Percentiles rank a stretch among this genome's conserved stretches.
Evolutionary conservation across 2,797 vertebrate genomes (phyloP).

Genomic region (Mormyrops attenuatus): DNA sequence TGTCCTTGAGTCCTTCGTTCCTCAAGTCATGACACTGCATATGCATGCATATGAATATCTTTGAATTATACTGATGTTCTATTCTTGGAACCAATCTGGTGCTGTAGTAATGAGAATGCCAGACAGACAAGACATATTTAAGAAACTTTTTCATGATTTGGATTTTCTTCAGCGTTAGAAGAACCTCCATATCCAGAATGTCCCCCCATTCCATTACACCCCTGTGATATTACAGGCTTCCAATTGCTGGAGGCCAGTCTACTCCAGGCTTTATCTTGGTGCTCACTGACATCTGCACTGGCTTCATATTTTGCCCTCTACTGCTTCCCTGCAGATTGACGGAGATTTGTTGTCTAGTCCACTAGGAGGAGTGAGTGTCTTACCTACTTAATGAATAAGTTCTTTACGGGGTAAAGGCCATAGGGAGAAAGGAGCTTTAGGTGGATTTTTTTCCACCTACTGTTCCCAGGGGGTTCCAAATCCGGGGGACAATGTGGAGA

Average conservation of each 20-base stretch:
- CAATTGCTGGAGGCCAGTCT: neutral
- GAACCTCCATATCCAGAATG: neutral
- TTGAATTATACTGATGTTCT: neutral
- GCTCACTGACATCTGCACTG: neutral
- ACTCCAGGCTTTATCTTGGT: neutral
- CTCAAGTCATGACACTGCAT: neutral
- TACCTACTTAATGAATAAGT: neutral
- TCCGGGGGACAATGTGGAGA: neutral
- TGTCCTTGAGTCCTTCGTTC: neutral
- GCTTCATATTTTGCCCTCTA: neutral
- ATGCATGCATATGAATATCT: neutral
- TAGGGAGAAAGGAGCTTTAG: neutral
- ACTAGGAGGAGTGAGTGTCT: neutral
- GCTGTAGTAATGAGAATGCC: neutral
- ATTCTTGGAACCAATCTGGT: neutral
- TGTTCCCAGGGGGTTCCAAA: neutral
- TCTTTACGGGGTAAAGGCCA: neutral
- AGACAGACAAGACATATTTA: neutral
- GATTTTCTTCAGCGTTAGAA: neutral
- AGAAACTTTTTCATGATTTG: neutral
- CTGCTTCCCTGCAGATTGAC: neutral
- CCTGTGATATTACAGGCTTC: neutral
- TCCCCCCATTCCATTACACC: neutral
- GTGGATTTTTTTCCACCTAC: neutral
- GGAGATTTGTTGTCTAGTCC: neutral